These are phyloP conservation scores for Nematopogon swammerdamellus DNA, from an alignment of 2,888 invertebrate genomes.

Conservation along the genomic window DNA sequence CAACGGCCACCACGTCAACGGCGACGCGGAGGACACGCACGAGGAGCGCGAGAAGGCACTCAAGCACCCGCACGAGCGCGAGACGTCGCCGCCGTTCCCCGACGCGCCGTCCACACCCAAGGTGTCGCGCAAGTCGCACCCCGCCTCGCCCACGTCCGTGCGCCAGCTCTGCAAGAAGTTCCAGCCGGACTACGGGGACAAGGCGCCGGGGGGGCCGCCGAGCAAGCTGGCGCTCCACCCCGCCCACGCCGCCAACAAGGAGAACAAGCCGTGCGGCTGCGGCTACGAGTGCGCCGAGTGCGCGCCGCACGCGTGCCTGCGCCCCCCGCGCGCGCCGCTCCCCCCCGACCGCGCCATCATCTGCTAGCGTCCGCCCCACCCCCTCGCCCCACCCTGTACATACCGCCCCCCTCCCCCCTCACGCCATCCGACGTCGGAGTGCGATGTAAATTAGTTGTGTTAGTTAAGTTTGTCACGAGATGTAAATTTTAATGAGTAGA, in stretches of 20 bases:
- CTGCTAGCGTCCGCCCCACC: constrained; percentile 25
- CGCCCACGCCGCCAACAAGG: constrained; percentile 5
- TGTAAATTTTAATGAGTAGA: constrained; percentile 30
- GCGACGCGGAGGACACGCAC: constrained; percentile 6
- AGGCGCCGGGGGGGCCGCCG: constrained; percentile 32
- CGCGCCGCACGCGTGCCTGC: constrained; percentile 12
- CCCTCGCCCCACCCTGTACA: constrained; percentile 2
- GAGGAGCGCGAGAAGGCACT: constrained; percentile 33
- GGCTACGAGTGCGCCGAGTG: constrained; percentile 10
- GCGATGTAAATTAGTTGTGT: not conserved
- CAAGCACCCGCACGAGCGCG: constrained; percentile 45
- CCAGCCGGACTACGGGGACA: constrained; percentile 51
- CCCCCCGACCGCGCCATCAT: constrained; percentile 29
- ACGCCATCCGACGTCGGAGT: constrained; percentile 4
- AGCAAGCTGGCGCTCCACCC: constrained; percentile 7
- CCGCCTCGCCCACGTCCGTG: constrained; percentile 48
- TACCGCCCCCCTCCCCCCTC: not conserved
- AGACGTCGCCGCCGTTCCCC: constrained; percentile 51
- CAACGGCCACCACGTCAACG: constrained; percentile 12
- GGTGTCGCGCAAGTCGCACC: constrained; percentile 58
- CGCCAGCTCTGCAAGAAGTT: constrained; percentile 53
- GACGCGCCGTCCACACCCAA: constrained; percentile 66
- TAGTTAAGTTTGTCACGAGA: constrained; percentile 12
- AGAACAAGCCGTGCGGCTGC: constrained; percentile 12
- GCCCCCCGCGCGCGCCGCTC: constrained; percentile 13